Evolutionary conservation across 2,888 invertebrate genomes (phyloP), one percentile per base, ranked within the genome.

Genomic region (Listrodromus nycthemerus): DNA sequence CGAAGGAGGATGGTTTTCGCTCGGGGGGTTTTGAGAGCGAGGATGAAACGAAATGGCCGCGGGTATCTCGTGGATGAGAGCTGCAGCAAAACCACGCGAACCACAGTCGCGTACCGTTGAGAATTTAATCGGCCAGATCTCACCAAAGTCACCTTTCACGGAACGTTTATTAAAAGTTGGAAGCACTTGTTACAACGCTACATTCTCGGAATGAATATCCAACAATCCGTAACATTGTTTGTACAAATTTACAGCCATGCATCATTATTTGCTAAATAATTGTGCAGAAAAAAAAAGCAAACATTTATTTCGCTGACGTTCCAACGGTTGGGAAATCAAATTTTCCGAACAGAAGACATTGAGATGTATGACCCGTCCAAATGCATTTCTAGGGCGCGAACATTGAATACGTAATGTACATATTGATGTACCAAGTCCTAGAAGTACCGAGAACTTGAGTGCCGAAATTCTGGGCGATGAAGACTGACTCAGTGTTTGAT

Each of bases 81-180:
- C 65, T 78, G 70, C 74, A 81, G 77, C 80, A 58, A 27, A 74
- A 27, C 61, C 80, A 52, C 61, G 63, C 69, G 73, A 30, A 13
- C 13, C 8, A 27, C n/a, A 63, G 21, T 55, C 21, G 24, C 24
- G 24, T 55, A 61, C 45, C 61, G 48, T 33, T 19, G 52, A 67
- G 52, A 84, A 41, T 84, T 78, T 84, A 84, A 84, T 84, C 81
- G 80, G 78, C 66, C 74, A 61, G 37, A 61, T 69, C 63, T 69
- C 70, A 52, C 70, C 78, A 45, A 58, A 69, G 76, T 33, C 73
- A 33, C 48, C 66, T 70, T 55, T 61, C 73, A 61, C 41, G 16
- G 58, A 79, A 61, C 48, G 74, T 82, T 69, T 74, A 61, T 19
- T 27, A 37, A 16, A 74, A 73, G 21, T 41, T 48, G n/a, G 16